Evolutionary conservation across 2,113 vertebrate species (phyloP).

Genomic region (Saimiri boliviensis): DNA sequence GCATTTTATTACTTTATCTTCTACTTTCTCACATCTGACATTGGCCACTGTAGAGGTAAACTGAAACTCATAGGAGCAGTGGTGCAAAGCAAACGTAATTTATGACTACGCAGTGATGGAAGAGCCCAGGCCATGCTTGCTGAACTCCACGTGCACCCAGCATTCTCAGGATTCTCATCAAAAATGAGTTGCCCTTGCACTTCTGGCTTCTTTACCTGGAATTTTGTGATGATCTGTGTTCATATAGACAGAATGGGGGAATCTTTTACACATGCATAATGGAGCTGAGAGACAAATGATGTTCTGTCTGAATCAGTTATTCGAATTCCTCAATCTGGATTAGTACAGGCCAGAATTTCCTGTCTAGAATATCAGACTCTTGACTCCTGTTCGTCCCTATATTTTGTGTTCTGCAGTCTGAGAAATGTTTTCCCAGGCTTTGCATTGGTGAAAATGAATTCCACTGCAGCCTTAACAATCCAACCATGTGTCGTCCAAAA

Average conservation of each 20-base stretch:
- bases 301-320: neutral
- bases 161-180: neutral
- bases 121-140: rapidly evolving
- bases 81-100: rapidly evolving
- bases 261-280: rapidly evolving
- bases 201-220: neutral
- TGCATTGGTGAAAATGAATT: neutral
- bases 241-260: too few species aligned
- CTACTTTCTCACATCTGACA: neutral
- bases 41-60: neutral
- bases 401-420: neutral
- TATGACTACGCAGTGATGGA: rapidly evolving
- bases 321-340: neutral
- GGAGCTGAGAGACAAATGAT: neutral
- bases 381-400: neutral
- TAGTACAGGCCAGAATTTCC: neutral
- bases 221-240: neutral
- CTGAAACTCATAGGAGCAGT: rapidly evolving
- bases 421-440: neutral
- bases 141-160: neutral
- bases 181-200: rapidly evolving
- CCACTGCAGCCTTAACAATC: neutral
- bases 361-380: neutral
- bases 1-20: neutral
- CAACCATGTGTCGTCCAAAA: neutral